Evolutionary conservation across 2,888 invertebrate species (phyloP).

Genomic region (Noctua fimbriata): DNA sequence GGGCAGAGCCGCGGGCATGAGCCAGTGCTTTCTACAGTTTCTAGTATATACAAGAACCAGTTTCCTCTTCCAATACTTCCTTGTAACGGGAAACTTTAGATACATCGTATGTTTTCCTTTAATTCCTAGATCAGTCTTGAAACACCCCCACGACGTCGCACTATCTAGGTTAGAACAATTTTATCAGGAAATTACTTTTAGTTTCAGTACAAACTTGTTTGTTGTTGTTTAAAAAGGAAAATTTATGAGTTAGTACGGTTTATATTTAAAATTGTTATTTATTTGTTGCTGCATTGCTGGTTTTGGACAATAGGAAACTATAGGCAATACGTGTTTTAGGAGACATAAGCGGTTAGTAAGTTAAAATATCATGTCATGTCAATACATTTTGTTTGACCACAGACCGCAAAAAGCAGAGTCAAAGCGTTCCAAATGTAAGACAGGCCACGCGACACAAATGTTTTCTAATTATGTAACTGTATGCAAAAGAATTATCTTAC

Average conservation of each 20-base stretch:
- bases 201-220: constrained; percentile 43
- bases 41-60: neutral
- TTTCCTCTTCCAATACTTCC: constrained; percentile 16
- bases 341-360: neutral
- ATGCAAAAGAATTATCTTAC: neutral
- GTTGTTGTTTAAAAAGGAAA: constrained; percentile 49
- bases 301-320: neutral
- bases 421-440: neutral
- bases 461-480: neutral
- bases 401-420: neutral
- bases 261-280: constrained; percentile 43
- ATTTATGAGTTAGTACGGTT: constrained; percentile 39
- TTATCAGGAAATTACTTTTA: constrained; percentile 60
- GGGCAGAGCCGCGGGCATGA: neutral
- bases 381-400: neutral
- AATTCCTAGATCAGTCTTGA: constrained; percentile 47
- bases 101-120: constrained; percentile 50
- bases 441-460: neutral
- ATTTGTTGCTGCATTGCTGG: constrained; percentile 7
- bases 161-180: constrained; percentile 52
- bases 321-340: neutral
- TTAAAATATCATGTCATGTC: neutral
- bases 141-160: constrained; percentile 34
- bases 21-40: neutral
- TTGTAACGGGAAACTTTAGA: constrained; percentile 27